phyloP scores from a whole-genome alignment of 2,113 vertebrate genomes.

The Tyto alba region DNA sequence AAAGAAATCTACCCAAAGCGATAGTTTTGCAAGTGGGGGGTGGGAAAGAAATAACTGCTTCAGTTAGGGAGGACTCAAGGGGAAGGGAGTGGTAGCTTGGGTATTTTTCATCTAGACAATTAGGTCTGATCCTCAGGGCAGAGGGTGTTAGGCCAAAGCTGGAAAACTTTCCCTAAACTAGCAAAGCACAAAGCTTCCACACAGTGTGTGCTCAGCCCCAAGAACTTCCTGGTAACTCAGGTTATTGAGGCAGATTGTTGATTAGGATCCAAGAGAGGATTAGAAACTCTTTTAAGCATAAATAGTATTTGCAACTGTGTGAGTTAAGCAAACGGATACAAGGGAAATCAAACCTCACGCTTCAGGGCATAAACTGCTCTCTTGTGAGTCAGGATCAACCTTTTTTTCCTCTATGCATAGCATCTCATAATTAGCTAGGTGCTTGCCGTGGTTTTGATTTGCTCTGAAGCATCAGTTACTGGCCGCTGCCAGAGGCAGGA shows the following conservation, averaged over 20 bases:
- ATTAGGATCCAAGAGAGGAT: constrained; percentile 63
- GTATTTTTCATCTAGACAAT: constrained; percentile 40
- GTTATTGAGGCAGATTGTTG: constrained; percentile 60
- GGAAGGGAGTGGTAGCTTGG: constrained; percentile 17
- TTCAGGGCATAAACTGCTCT: constrained; percentile 64
- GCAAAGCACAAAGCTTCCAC: constrained; percentile 32
- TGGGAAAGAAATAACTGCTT: neutral
- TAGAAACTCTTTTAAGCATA: constrained; percentile 62
- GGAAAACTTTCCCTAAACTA: constrained; percentile 25
- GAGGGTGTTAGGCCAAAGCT: constrained; percentile 29
- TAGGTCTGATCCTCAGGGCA: constrained; percentile 29
- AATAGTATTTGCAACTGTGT: constrained; percentile 56
- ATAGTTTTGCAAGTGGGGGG: neutral
- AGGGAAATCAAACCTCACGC: constrained; percentile 53
- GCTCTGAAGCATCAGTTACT: constrained; percentile 34
- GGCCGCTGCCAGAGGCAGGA: neutral
- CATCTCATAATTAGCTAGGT: constrained; percentile 48
- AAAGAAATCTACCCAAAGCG: neutral
- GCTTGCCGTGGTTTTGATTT: constrained; percentile 52
- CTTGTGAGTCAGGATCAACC: constrained; percentile 57
- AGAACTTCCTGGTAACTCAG: constrained; percentile 55
- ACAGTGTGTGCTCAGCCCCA: neutral
- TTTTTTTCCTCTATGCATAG: neutral
- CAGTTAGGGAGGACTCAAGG: constrained; percentile 17
- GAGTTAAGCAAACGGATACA: constrained; percentile 60